phyloP scores from a whole-genome alignment of 2,888 invertebrate species.

The Smittia sp. region DNA sequence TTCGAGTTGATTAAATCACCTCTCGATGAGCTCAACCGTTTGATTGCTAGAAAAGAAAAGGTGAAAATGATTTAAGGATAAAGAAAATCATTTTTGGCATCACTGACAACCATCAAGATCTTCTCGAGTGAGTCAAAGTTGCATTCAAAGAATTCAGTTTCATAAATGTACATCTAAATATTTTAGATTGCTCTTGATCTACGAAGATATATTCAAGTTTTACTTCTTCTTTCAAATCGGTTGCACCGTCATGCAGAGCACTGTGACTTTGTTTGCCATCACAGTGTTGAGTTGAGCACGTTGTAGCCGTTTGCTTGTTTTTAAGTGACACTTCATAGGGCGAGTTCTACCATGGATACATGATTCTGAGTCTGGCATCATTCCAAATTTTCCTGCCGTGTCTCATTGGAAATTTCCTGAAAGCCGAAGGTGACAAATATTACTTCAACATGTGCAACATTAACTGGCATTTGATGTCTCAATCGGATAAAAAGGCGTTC shows the following conservation, averaged over 20 bases:
- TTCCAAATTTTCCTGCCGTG: background rate
- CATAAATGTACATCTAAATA: background rate
- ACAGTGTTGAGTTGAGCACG: background rate
- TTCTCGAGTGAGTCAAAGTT: background rate
- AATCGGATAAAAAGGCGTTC: background rate
- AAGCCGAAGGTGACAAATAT: background rate
- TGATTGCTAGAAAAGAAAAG: background rate
- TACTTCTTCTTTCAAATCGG: background rate
- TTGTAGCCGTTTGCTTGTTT: background rate
- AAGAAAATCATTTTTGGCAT: background rate
- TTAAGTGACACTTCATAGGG: background rate
- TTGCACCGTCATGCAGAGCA: background rate
- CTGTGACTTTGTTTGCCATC: background rate
- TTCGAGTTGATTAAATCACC: background rate
- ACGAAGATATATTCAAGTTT: background rate
- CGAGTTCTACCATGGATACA: background rate
- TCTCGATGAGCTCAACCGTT: background rate
- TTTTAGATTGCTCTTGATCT: no score
- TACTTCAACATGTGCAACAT: background rate
- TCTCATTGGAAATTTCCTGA: background rate
- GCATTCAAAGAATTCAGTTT: background rate
- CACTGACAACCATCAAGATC: background rate
- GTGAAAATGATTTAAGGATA: background rate
- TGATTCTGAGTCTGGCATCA: background rate
- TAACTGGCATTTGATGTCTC: background rate